Conservation (phyloP, 92 coral and sea anemone species). For the Siderastrea siderea region DNA sequence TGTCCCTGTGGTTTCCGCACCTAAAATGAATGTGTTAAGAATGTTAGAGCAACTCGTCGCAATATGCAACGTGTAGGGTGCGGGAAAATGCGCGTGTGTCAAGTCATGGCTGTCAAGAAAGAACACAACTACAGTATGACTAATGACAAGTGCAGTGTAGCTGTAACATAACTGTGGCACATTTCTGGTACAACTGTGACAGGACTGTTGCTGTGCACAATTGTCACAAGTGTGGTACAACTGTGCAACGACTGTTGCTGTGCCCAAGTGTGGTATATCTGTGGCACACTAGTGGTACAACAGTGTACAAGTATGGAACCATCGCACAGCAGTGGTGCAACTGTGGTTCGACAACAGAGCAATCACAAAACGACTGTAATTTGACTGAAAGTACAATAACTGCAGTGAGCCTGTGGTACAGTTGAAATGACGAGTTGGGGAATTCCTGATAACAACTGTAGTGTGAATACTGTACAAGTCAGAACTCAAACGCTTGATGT, state of each 20-base stretch:
- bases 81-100: neutral
- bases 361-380: no score
- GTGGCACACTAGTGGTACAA: neutral
- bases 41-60: no score
- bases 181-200: neutral
- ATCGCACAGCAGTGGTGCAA: no score
- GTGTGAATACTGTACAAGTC: no score
- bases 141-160: neutral
- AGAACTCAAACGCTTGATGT: no score
- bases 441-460: no score
- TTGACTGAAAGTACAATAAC: no score
- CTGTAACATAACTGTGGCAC: neutral
- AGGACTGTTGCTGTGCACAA: neutral
- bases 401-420: no score
- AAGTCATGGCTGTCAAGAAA: neutral
- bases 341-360: no score
- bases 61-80: no score
- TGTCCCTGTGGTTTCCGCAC: conserved; percentile 50
- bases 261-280: neutral
- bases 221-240: neutral
- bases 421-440: no score
- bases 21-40: conserved; percentile 7
- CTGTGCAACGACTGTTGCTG: neutral
- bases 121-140: neutral
- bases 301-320: no score